Evolutionary conservation across 2,797 vertebrate genomes (phyloP), one percentile per base, ranked within the genome.

Genomic region (Pangasius sanitwongsei): DNA sequence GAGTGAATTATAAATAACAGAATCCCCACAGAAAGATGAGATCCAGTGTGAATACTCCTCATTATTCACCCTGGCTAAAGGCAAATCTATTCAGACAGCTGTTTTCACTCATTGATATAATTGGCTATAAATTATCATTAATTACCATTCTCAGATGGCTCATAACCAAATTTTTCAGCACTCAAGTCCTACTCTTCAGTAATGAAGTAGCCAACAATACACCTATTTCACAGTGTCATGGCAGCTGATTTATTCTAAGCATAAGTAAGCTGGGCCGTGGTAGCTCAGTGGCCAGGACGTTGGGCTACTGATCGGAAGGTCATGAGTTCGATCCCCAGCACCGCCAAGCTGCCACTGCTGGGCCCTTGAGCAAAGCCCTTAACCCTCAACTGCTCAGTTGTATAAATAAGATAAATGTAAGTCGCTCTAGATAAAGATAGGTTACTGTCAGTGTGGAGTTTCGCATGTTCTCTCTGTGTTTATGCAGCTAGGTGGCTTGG

Each of bases 1-100:
- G 8, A 78, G 8, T 15, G 69, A 74, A 65, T 85, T 61, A 63
- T 85, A 87, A 92, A 88, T 84, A 89, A 84, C 6, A 34, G 37
- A n/a, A 31, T 75, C 72, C 74, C 77, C 20, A 28, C 41, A 34
- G 31, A 25, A 31, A 31, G 83, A 77, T 61, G 59, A 72, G 55
- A 69, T 89, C 85, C 44, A 70, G 85, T 69, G 4, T 41, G 57
- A 53, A 87, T 34, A 57, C 61, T 86, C 31, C 44, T n/a, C 55
- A 84, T 86, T n/a, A 87, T 81, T 83, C 83, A 86, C 55, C 18
- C 0, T 48, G 37, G 0, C 44, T 53, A 48, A 85, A 70, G 12
- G 37, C 61, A 34, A 78, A 44, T 61, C 11, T 41, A 78, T 87
- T 50, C 63, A 15, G 37, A 77, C 72, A 70, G 53, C 81, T 20